Conservation (phyloP, 2,888 invertebrate genomes). For the Heliconius aoede region DNA sequence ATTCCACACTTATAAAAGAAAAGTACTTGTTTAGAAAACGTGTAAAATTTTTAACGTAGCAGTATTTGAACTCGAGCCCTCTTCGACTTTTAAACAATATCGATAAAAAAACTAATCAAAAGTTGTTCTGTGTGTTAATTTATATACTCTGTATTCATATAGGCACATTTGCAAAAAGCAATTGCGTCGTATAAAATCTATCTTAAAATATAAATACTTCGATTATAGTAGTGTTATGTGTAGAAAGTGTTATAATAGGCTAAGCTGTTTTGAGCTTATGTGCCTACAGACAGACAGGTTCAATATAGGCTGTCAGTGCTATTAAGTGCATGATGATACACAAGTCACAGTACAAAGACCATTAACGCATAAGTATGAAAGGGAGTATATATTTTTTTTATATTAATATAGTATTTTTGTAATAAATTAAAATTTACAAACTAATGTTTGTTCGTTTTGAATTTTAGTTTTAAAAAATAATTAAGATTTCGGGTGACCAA, state of each 20-base stretch:
- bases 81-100: no score
- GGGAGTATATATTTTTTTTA: not conserved
- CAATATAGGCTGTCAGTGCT: slow-evolving; percentile 16
- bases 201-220: slow-evolving; percentile 10
- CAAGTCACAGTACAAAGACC: not conserved
- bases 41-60: no score
- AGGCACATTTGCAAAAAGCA: slow-evolving; percentile 3
- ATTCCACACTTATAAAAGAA: no score
- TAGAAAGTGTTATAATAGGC: slow-evolving; percentile 22
- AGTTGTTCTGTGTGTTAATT: not conserved
- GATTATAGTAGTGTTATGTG: slow-evolving; percentile 8
- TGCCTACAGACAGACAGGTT: slow-evolving; percentile 16
- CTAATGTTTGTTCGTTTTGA: not conserved
- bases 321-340: slow-evolving; percentile 8
- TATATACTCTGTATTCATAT: not conserved
- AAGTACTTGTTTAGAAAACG: no score
- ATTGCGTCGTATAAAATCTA: not conserved
- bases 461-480: no score
- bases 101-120: no score
- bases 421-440: not conserved
- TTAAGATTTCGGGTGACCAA: not conserved
- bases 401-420: not conserved
- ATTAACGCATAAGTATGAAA: slow-evolving; percentile 5
- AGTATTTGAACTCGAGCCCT: no score
- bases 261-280: slow-evolving; percentile 19